Conservation (phyloP, 2,797 vertebrate genomes). For the Diplodus sargus region DNA sequence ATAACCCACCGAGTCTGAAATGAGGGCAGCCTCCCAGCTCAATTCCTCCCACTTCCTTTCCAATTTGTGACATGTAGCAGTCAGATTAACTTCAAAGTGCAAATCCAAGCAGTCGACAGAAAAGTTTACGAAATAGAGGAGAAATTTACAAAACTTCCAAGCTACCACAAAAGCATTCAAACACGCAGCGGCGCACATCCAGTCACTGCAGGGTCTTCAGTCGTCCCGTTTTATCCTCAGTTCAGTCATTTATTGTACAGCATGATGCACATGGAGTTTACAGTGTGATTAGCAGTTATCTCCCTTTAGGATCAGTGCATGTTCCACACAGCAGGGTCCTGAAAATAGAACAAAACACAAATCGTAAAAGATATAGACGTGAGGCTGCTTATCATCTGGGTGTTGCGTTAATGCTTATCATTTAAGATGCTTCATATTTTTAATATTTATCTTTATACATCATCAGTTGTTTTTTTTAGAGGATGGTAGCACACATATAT, state of each 20-base stretch:
- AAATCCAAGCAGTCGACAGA: slow-evolving; percentile 64
- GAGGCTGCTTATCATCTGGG: background rate
- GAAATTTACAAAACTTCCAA: slow-evolving; percentile 50
- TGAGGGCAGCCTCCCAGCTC: slow-evolving; percentile 36
- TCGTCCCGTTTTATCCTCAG: slow-evolving; percentile 18
- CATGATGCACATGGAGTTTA: slow-evolving; percentile 32
- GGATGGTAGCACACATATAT: background rate
- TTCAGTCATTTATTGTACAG: slow-evolving; percentile 46
- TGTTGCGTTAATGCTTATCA: background rate
- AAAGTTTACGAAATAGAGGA: slow-evolving; percentile 45
- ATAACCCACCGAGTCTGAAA: slow-evolving; percentile 31
- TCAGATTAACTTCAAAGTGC: slow-evolving; percentile 75
- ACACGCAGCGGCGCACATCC: slow-evolving; percentile 36
- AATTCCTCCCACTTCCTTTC: slow-evolving; percentile 30
- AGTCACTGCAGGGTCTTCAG: slow-evolving; percentile 35
- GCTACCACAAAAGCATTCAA: slow-evolving; percentile 53
- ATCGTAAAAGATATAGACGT: background rate
- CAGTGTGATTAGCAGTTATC: slow-evolving; percentile 39
- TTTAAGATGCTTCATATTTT: background rate
- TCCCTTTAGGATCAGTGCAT: slow-evolving; percentile 33
- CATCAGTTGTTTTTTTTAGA: background rate
- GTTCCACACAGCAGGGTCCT: slow-evolving; percentile 56
- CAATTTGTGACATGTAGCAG: slow-evolving; percentile 57
- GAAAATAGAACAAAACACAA: slow-evolving; percentile 40
- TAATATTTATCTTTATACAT: background rate